Evolutionary conservation across 2,797 vertebrate species (phyloP).

Genomic region (Champsocephalus esox): DNA sequence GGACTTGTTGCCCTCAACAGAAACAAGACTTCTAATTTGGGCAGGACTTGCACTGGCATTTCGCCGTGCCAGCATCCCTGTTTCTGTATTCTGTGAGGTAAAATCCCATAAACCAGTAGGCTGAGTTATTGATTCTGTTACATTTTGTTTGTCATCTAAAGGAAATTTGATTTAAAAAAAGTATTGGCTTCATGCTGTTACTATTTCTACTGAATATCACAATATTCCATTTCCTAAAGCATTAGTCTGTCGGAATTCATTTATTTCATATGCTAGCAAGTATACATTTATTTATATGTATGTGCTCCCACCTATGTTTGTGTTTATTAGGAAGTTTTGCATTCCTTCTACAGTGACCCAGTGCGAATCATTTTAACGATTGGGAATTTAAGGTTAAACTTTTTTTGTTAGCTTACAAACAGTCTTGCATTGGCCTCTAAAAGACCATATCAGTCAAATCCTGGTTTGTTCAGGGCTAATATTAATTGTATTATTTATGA

Average conservation of each 20-base stretch:
- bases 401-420: slow-evolving; percentile 8
- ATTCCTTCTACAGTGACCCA: neutral
- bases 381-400: neutral
- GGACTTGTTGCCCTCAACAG: slow-evolving; percentile 79
- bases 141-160: neutral
- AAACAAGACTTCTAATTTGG: slow-evolving; percentile 68
- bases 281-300: neutral
- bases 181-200: neutral
- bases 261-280: too few relatives aligned
- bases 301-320: neutral
- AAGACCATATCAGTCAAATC: slow-evolving; percentile 16
- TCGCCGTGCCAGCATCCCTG: neutral
- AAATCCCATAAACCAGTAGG: neutral
- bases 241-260: neutral
- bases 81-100: neutral
- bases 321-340: neutral
- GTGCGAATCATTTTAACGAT: neutral
- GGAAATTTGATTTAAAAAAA: too few relatives aligned
- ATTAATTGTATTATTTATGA: slow-evolving; percentile 60
- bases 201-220: neutral
- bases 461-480: slow-evolving; percentile 23
- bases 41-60: slow-evolving; percentile 17
- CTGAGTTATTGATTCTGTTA: neutral
- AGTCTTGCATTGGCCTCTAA: neutral
- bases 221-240: neutral